Evolutionary conservation across 1,140 invertebrate genomes (phyloP), one percentile per base, ranked within the genome.

Genomic region (Cylas formicarius): DNA sequence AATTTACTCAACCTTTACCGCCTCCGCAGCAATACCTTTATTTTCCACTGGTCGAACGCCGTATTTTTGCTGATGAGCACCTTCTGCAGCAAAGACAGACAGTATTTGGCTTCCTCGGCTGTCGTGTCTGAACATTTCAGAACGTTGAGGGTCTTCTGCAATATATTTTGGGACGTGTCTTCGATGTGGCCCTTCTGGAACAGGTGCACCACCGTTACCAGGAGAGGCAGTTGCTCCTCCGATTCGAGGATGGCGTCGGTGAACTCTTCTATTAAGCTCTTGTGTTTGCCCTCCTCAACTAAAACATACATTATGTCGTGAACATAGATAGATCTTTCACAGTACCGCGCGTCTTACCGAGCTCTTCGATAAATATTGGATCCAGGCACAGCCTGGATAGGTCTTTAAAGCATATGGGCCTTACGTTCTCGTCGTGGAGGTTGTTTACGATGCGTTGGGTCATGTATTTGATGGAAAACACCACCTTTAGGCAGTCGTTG

Each of bases 41-140:
- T 47, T 29, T 58, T 55, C 51, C 55, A 57, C 29, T 16, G 13
- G n/a, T 41, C 21, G 28, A 60, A 57, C 9, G 13, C 40, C 8
- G 22, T 26, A 41, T 53, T 40, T 27, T 44, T 41, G 16, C 39
- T 40, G 9, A 53, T 32, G 4, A 62, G 40, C 18, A 62, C 58
- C 44, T 62, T 60, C 9, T 58, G 57, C 33, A 61, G 40, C 9
- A 61, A 37, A 1, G 52, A 52, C 8, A 62, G 27, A 3, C 49
- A 43, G 22, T 55, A 57, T 26, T 54, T 45, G 2, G 56, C 11
- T 22, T 49, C 35, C 33, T 60, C 55, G 17, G 35, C 27, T 11
- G 27, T 20, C 6, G 39, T 32, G 32, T 52, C 41, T n/a, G 44
- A 19, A 9, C 40, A 45, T 44, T 55, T 56, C 2, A 57, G 29